Evolutionary conservation across 1,140 invertebrate genomes (phyloP).

Genomic region (Brachionus asplanchnoidis): DNA sequence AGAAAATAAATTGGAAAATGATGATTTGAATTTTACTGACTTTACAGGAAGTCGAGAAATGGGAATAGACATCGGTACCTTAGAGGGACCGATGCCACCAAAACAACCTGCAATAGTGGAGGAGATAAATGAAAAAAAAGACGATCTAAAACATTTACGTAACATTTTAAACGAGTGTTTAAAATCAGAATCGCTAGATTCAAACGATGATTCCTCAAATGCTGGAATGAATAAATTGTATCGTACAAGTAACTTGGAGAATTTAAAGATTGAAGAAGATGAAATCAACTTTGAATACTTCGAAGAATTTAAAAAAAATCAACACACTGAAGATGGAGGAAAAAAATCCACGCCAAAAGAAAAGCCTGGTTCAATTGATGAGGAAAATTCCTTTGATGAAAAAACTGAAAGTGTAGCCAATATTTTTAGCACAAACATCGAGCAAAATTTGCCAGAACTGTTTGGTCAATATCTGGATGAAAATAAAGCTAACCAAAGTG

Average conservation of each 20-base stretch:
- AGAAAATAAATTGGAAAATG: background rate
- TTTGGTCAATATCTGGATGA: slow-evolving; percentile 17
- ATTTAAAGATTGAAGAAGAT: slow-evolving; percentile 1
- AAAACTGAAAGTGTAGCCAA: background rate
- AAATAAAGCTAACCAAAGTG: background rate
- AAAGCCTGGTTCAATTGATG: background rate
- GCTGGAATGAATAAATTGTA: background rate
- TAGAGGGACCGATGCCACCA: background rate
- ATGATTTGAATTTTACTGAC: slow-evolving; percentile 8
- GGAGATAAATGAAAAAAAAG: background rate
- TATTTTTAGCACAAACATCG: slow-evolving; percentile 31
- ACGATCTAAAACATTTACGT: background rate
- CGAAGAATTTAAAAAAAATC: background rate
- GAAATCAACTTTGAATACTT: slow-evolving; percentile 14
- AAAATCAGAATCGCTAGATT: background rate
- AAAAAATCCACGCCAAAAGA: background rate
- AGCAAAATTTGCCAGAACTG: background rate
- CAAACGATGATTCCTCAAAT: background rate
- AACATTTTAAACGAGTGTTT: background rate
- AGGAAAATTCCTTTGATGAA: background rate
- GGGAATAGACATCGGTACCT: background rate
- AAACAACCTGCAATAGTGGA: background rate
- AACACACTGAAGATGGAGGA: background rate
- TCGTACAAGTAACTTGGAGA: background rate
- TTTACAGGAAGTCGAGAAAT: slow-evolving; percentile 36